Evolutionary conservation across 2,113 vertebrate species (phyloP), one percentile per base, ranked within the genome.

Genomic region (Nycticorax nycticorax): DNA sequence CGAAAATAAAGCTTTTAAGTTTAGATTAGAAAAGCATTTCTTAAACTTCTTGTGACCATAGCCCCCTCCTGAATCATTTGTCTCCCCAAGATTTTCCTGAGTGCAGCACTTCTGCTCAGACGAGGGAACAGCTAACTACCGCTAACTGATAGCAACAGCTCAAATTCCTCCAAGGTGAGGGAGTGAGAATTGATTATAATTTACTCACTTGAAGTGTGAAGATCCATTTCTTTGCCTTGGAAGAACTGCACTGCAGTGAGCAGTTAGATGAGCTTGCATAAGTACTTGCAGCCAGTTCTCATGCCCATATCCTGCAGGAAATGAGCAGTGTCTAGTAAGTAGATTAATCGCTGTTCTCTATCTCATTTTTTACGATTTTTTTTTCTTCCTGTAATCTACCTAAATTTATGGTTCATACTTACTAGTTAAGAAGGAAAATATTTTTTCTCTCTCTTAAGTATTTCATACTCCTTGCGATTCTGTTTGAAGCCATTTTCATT

Each of bases 101-200:
- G 67, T 47, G 24, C 75, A 94, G 91, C 85, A 87, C 10, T 96
- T 91, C 56, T 96, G 30, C 30, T 19, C 57, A 53, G 76, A 8
- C 37, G 67, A 37, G 92, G 63, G 37, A 95, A 69, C 41, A 77
- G 63, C 41, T 86, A 81, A 73, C 74, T 71, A 53, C 52, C 5
- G 14, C 83, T 64, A 71, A 43, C 45, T 69, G 82, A 90, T 57
- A 86, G 79, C 63, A 92, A 87, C 66, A 89, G 50, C 48, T 93
- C 87, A 64, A 68, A 89, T 95, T 81, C 66, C 68, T 97, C 62
- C 91, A 63, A 75, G 66, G 89, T 87, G 60, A 95, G 33, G 47
- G 84, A 89, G 52, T 22, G 43, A 89, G 71, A 87, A 78, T 15
- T 92, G 60, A 57, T 89, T 66, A 60, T 56, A 52, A 39, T 95